These are phyloP conservation scores for Gymnorhina tibicen DNA, from an alignment of 2,113 vertebrate species.

Conservation along the genomic window DNA sequence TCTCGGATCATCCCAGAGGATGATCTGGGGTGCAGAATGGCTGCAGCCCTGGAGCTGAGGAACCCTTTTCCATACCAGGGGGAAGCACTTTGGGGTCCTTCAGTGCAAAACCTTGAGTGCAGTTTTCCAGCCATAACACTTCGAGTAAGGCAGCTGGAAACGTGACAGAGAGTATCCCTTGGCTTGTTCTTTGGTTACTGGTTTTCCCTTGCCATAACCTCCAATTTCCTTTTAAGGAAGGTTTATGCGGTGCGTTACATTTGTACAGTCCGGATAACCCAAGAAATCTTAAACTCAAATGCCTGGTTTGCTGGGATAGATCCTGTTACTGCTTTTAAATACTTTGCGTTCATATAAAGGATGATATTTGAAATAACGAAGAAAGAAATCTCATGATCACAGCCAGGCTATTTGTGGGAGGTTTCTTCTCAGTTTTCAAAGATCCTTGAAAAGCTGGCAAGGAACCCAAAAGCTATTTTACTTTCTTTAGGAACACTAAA, in stretches of 20 bases:
- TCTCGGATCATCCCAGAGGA: background rate
- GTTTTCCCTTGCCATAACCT: background rate
- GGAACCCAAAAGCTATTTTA: conserved; percentile 12
- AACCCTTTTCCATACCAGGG: background rate
- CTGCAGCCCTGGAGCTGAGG: background rate
- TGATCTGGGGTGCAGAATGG: background rate
- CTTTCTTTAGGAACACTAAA: conserved; percentile 3
- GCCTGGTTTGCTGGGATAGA: background rate
- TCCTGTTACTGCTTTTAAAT: background rate
- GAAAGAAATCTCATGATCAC: background rate
- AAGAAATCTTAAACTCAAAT: background rate
- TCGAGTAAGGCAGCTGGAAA: background rate
- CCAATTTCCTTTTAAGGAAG: background rate
- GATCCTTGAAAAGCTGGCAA: conserved; percentile 21
- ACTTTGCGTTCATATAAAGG: background rate
- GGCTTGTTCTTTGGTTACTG: background rate
- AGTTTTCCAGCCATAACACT: background rate
- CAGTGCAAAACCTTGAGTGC: background rate
- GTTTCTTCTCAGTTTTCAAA: conserved; percentile 28
- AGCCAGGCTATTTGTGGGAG: conserved; percentile 9
- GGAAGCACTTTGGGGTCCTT: background rate
- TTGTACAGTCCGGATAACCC: background rate
- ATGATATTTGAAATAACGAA: background rate
- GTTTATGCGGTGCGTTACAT: background rate
- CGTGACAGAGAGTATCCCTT: background rate